These are phyloP conservation scores for Silurus glanis DNA, from an alignment of 2,113 vertebrate genomes.

Conservation along the genomic window DNA sequence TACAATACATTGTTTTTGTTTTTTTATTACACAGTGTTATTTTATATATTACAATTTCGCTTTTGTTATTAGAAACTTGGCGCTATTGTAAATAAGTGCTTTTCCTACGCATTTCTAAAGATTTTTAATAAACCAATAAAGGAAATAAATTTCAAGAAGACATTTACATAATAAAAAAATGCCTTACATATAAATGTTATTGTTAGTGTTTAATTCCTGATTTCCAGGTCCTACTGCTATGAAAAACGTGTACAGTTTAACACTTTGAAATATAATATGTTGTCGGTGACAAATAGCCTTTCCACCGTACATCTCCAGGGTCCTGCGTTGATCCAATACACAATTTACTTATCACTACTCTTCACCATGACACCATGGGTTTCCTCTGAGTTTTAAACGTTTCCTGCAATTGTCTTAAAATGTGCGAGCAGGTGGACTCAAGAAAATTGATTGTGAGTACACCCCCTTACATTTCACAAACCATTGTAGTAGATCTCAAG, in stretches of 20 bases:
- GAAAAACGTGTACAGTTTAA: neutral
- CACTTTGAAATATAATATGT: neutral
- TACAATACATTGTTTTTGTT: neutral
- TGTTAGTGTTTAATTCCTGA: neutral
- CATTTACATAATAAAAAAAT: neutral
- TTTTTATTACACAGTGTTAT: neutral
- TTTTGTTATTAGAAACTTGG: neutral
- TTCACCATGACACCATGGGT: neutral
- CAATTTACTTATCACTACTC: neutral
- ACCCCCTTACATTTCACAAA: too few species aligned
- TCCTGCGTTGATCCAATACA: neutral
- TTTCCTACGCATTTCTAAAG: neutral
- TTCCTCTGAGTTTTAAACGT: neutral
- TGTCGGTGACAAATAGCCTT: neutral
- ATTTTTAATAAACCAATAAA: conserved; percentile 17
- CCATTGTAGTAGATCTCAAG: too few species aligned
- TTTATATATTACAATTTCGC: neutral
- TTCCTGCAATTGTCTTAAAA: neutral
- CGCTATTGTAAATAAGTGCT: neutral
- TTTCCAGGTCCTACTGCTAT: neutral
- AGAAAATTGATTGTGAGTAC: neutral
- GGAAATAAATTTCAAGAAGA: neutral
- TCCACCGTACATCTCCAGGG: neutral
- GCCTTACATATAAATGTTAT: neutral
- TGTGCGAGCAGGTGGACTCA: neutral